Evolutionary conservation across 1,140 invertebrate species (phyloP).

Genomic region (Diprion similis): DNA sequence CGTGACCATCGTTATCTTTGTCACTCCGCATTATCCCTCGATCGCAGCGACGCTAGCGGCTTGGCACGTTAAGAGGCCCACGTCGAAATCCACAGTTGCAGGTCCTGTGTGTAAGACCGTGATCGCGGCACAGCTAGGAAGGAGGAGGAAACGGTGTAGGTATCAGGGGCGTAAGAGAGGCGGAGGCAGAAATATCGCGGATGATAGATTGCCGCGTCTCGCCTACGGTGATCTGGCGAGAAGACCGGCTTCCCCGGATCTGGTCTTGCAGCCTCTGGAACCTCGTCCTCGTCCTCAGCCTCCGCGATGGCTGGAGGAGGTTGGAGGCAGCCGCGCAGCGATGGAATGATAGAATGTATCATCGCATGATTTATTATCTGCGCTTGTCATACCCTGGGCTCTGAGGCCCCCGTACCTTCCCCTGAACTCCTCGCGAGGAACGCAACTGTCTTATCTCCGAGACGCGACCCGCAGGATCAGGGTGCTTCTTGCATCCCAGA

Average conservation of each 20-base stretch:
- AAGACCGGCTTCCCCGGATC: constrained; percentile 24
- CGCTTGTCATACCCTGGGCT: constrained; percentile 21
- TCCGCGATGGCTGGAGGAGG: constrained; percentile 21
- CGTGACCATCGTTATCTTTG: no score
- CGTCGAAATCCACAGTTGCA: no score
- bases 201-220: constrained; percentile 53
- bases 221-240: constrained; percentile 46
- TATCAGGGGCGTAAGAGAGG: constrained; percentile 25
- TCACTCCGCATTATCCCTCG: no score
- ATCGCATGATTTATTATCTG: constrained; percentile 56
- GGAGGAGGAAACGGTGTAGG: neutral
- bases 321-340: constrained; percentile 28
- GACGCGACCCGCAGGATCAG: neutral
- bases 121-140: constrained; percentile 21
- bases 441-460: constrained; percentile 22
- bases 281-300: neutral
- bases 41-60: no score
- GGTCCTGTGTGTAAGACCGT: no score
- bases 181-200: constrained; percentile 35
- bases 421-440: constrained; percentile 29
- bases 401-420: constrained; percentile 1
- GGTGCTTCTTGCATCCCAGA: no score
- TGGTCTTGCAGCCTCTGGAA: neutral
- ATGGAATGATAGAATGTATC: constrained; percentile 52
- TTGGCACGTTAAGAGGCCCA: no score